A percentile compares a stretch with the other conserved stretches of the same genome.
Evolutionary conservation across 2,888 invertebrate genomes (phyloP).

Genomic region (Scaptomyza cyrtandrae): DNA sequence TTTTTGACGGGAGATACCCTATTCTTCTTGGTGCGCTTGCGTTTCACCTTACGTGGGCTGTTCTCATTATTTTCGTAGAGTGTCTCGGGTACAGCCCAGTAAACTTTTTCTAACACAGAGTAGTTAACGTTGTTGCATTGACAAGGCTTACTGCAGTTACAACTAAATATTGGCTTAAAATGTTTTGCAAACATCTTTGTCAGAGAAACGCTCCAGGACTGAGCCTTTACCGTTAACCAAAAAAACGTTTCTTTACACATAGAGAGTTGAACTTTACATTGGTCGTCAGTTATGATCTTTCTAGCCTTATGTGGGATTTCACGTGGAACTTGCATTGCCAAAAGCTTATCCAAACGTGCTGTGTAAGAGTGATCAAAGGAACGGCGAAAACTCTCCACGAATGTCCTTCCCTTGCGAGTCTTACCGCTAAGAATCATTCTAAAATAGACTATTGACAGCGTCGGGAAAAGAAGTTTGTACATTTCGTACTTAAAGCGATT

Average conservation of each 20-base stretch:
- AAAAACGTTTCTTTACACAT: slow-evolving; percentile 28
- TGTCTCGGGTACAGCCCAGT: slow-evolving; percentile 26
- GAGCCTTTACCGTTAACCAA: background rate
- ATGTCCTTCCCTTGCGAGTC: slow-evolving; percentile 20
- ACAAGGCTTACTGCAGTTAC: background rate
- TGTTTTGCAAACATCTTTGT: slow-evolving; percentile 34
- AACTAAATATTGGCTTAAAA: slow-evolving; percentile 18
- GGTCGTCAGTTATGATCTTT: slow-evolving; percentile 38
- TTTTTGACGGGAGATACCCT: slow-evolving; percentile 23
- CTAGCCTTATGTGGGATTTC: slow-evolving; percentile 44
- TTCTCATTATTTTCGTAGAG: slow-evolving; percentile 26
- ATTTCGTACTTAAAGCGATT: slow-evolving; percentile 49
- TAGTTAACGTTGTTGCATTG: slow-evolving; percentile 20
- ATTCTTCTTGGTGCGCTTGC: slow-evolving; percentile 37
- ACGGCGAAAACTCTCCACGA: slow-evolving; percentile 14
- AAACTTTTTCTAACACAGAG: slow-evolving; percentile 22
- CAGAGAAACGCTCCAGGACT: slow-evolving; percentile 25
- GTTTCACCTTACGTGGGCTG: slow-evolving; percentile 5
- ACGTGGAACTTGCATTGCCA: slow-evolving; percentile 5
- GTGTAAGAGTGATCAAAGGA: slow-evolving; percentile 45
- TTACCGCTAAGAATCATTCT: slow-evolving; percentile 38
- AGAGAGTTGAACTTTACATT: slow-evolving; percentile 24
- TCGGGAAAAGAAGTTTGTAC: slow-evolving; percentile 49
- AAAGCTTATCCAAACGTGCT: slow-evolving; percentile 44
- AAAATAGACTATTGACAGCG: slow-evolving; percentile 44